Evolutionary conservation across 2,888 invertebrate species (phyloP), one percentile per base, ranked within the genome.

Genomic region (Caenorhabditis sinica): DNA sequence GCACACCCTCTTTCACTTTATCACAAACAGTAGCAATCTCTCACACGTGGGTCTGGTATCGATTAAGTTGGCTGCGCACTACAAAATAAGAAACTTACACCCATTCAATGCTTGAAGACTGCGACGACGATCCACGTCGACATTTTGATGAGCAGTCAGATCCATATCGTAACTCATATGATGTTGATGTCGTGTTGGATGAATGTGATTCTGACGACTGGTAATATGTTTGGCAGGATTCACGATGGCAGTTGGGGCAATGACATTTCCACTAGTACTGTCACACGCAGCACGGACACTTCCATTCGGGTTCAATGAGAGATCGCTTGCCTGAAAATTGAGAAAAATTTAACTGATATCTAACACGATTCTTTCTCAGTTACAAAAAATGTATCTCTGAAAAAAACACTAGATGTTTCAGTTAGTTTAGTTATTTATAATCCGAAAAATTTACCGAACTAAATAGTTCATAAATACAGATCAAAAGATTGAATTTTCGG

Each of bases 261-360:
- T 36, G 20, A 74, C 45, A 65, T 28, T 68, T 69, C 69, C 79
- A 49, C 63, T 83, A 8, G 83, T 79, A 49, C 83, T 83, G 30
- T 83, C 83, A 68, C 83, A 83, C 2, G 73, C 56, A 0, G 83
- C 79, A 5, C 71, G 68, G n/a, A 79, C 58, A 30, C 79, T 74
- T 53, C 83, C 83, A 45, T 83, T 83, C 23, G 83, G 83, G 61
- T 83, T 69, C 30, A 83, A 30, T 1, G 83, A 83, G 1, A 83
- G 71, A 63, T 83, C 79, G 36, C 83, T 83, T 0, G 83, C 74
- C 82, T 82, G 66, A 13, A 76, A 82, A 61, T n/a, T 20, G 13
- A 40, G 13, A 40, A 40, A 36, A n/a, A n/a, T n/a, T n/a, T n/a
- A n/a, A n/a, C n/a, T n/a, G n/a, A n/a, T n/a, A n/a, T n/a, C n/a